phyloP scores from a whole-genome alignment of 2,113 vertebrate species.

The Neodon shergylaensis region DNA sequence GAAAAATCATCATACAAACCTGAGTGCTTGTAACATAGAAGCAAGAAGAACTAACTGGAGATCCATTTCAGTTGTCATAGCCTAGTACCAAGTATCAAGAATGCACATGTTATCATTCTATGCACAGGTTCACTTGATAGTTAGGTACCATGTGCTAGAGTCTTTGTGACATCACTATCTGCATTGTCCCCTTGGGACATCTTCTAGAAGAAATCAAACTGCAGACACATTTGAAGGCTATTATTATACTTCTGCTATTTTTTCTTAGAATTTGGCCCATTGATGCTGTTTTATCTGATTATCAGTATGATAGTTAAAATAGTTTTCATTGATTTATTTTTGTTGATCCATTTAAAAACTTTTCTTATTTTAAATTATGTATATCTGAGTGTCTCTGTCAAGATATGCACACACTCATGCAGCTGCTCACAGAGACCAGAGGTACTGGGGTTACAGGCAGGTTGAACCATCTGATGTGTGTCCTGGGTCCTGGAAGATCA shows the following conservation, averaged over 20 bases:
- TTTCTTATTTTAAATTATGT: not conserved
- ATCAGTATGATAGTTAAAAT: not conserved
- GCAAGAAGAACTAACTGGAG: not conserved
- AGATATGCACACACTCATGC: not conserved
- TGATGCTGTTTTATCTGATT: not conserved
- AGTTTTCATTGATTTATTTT: not conserved
- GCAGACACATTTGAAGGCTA: not conserved
- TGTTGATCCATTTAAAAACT: not conserved
- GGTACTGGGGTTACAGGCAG: not conserved
- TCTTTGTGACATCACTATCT: not conserved
- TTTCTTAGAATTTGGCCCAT: not conserved
- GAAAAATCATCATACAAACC: not conserved
- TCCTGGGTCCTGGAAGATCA: not conserved
- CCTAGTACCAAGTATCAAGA: not conserved
- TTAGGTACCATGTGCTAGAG: not conserved
- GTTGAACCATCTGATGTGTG: not conserved
- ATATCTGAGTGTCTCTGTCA: not conserved
- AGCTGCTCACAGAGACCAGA: not conserved
- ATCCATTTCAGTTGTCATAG: not conserved
- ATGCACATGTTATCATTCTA: not conserved
- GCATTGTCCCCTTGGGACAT: not conserved
- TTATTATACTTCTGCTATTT: not conserved
- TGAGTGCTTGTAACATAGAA: not conserved
- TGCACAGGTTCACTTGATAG: not conserved
- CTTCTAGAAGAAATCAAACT: conserved; percentile 8